Evolutionary conservation across 2,888 invertebrate species (phyloP), one percentile per base, ranked within the genome.

Genomic region (Brachypalpus laphriformis): DNA sequence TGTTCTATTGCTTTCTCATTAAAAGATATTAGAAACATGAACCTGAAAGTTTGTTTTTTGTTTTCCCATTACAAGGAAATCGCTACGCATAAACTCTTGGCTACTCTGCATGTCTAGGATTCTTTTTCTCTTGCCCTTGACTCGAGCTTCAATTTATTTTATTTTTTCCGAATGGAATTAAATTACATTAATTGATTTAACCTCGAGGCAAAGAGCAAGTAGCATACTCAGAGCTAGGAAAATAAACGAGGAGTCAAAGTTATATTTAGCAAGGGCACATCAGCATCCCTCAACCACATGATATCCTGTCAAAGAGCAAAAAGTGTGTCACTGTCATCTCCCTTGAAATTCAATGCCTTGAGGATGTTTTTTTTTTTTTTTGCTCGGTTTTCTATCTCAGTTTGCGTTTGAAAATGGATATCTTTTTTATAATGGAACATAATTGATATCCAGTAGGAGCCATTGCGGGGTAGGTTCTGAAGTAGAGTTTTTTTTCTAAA

Each of bases 121-220:
- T 31, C 7, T 20, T 18, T 25, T n/a, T 1, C 28, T 28, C 1
- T n/a, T n/a, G 5, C 11, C 11, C 34, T 34, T 11, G 56, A 18
- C 2, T 34, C 7, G 5, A 11, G 56, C 34, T 18, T 56, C 56
- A 56, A 37, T 56, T 56, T 28, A 28, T 28, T 28, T 56, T 16
- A 11, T 37, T 34, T 18, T n/a, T 56, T 18, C 31, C 9, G 18
- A 54, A 68, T 22, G 28, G 66, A 54, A 68, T 68, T 54, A 18
- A 51, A 66, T 66, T 51, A 66, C 66, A 25, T 66, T 66, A 57
- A 57, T 40, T 22, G 57, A 57, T 57, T 57, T 57, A 57, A 11
- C 37, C 7, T 20, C 37, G 5, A 16, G 57, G 25, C 25, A 37
- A 51, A 66, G 16, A 51, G 22, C 49, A 51, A 37, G 34, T 7